These are phyloP conservation scores for Agrotis ipsilon DNA, from an alignment of 2,888 invertebrate species.

Conservation along the genomic window DNA sequence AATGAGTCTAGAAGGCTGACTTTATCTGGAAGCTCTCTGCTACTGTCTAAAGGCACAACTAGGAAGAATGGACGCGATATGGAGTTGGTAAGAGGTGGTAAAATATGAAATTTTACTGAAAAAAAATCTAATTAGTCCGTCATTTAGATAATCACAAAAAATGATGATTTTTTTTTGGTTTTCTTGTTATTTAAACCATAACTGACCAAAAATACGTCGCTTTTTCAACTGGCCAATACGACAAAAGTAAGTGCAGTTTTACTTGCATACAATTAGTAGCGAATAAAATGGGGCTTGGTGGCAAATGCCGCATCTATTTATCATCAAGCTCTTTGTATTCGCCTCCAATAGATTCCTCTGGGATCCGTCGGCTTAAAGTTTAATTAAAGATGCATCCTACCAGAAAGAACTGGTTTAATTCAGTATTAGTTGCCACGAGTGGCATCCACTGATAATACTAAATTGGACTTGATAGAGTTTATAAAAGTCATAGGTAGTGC, in stretches of 20 bases:
- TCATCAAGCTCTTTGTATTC: constrained; percentile 25
- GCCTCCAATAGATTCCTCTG: constrained; percentile 78
- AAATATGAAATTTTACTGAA: too few relatives aligned
- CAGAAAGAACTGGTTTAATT: constrained; percentile 74
- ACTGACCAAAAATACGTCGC: too few relatives aligned
- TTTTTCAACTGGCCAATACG: too few relatives aligned
- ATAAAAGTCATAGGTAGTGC: too few relatives aligned
- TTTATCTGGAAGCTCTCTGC: constrained; percentile 75
- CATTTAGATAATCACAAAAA: too few relatives aligned
- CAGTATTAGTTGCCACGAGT: constrained; percentile 71
- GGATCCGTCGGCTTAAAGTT: constrained; percentile 80
- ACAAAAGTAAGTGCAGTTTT: too few relatives aligned
- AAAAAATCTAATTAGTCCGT: too few relatives aligned
- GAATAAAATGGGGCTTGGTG: too few relatives aligned
- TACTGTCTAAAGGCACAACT: constrained; percentile 60
- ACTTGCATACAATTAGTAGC: too few relatives aligned
- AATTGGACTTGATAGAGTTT: constrained; percentile 51
- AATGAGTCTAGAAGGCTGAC: constrained; percentile 79
- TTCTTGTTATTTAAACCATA: too few relatives aligned
- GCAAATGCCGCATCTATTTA: constrained; percentile 44
- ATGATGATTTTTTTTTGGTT: too few relatives aligned
- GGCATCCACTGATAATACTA: constrained; percentile 65
- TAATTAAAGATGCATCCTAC: constrained; percentile 82
- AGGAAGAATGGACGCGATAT: constrained; percentile 59
- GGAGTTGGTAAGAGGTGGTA: not conserved